Base-by-base conservation (phyloP, 1,140 invertebrate genomes). In the Paracyclopina nana region DNA sequence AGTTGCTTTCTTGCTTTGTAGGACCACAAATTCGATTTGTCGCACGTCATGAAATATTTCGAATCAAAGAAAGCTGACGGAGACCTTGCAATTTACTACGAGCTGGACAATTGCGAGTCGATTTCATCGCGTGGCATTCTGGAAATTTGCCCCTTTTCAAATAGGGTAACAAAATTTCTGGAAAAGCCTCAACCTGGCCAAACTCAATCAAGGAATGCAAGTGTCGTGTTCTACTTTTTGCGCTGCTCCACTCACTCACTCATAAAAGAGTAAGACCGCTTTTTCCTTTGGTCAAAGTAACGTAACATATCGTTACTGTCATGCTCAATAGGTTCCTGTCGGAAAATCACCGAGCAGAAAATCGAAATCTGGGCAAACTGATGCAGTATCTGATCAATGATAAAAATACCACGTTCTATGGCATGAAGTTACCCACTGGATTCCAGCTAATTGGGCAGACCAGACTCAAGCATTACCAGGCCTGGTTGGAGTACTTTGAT, bases 11-110 rank as follows among this genome's bases (percentile, higher is more conserved):
- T n/a, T n/a, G n/a, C 18, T 14, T 53, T 5, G 12, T 30, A 59
- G 58, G 57, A 58, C 28, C 49, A 55, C 28, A 57, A 53, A 46
- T 61, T 61, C 55, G 59, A 61, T 45, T 54, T 61, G 44, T 52
- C 57, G 6, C 59, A 61, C 38, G 60, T 61, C 9, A 25, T 61
- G 8, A 56, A 61, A 24, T 61, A 57, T 44, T 61, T 59, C 46
- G 52, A 49, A n/a, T 29, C 54, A 11, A 60, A 60, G 20, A 44
- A 50, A 25, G 53, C 53, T 16, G 52, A 54, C 18, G 59, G 59
- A 12, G 59, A 61, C 49, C 50, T 61, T 26, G 60, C 59, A n/a
- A 57, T 61, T 27, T 61, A 59, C 41, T 61, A 61, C 48, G 54
- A 58, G 41, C 55, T 60, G 50, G 56, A 57, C 11, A 28, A 50